Conservation (phyloP, 2,888 invertebrate genomes). For the Leucophora obtusa region DNA sequence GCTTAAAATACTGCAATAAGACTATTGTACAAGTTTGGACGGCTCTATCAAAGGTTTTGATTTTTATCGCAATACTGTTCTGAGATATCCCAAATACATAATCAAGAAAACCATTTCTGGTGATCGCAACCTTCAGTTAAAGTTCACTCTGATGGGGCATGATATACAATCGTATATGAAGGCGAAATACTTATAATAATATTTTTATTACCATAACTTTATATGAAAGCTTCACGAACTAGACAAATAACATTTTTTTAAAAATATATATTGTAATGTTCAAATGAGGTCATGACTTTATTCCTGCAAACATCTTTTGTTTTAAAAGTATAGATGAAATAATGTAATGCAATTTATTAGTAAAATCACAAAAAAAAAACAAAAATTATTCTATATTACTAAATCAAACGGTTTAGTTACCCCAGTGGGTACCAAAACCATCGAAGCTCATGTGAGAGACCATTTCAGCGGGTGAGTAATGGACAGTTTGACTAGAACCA, state of each 20-base stretch:
- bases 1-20: too few species aligned
- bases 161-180: too few species aligned
- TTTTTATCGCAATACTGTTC: too few species aligned
- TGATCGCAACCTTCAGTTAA: too few species aligned
- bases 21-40: too few species aligned
- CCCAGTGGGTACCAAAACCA: slow-evolving; percentile 83
- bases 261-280: neutral
- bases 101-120: too few species aligned
- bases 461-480: slow-evolving; percentile 81
- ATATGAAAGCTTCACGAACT: too few species aligned
- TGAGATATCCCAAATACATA: too few species aligned
- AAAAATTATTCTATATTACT: slow-evolving; percentile 5
- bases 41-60: too few species aligned
- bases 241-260: neutral
- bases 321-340: slow-evolving; percentile 5
- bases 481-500: slow-evolving; percentile 77
- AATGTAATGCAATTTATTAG: neutral
- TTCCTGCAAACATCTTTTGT: neutral
- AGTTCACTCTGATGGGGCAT: too few species aligned
- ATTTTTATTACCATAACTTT: too few species aligned
- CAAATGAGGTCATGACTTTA: neutral
- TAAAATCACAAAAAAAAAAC: slow-evolving; percentile 30
- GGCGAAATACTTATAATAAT: too few species aligned
- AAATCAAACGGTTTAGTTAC: slow-evolving; percentile 80
- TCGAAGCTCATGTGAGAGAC: slow-evolving; percentile 84